Evolutionary conservation across 1,140 invertebrate species (phyloP).

Genomic region (Cylas formicarius): DNA sequence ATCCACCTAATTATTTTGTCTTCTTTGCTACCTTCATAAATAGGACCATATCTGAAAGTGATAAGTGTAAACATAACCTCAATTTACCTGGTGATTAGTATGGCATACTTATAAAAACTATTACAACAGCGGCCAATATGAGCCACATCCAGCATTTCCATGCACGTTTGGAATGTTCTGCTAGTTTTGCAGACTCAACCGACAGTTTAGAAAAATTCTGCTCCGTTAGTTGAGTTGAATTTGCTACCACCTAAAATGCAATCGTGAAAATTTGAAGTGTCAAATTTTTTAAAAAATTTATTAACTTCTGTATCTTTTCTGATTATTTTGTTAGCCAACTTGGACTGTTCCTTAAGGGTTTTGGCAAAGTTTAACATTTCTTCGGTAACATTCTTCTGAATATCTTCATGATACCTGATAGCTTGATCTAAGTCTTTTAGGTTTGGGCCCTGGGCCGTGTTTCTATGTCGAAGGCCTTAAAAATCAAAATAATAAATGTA

Average conservation of each 20-base stretch:
- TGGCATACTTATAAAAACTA: conserved; percentile 77
- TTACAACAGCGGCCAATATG: conserved; percentile 73
- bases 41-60: conserved; percentile 64
- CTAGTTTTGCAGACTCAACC: conserved; percentile 71
- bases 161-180: conserved; percentile 75
- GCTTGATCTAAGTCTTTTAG: conserved; percentile 70
- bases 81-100: conserved; percentile 11
- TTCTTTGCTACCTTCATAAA: conserved; percentile 74
- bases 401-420: conserved; percentile 75
- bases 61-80: background rate
- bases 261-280: conserved; percentile 11
- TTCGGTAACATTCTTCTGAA: conserved; percentile 87
- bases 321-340: conserved; percentile 77
- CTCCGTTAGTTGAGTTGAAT: conserved; percentile 71
- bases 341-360: conserved; percentile 82
- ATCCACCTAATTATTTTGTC: conserved; percentile 42
- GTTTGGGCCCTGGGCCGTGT: conserved; percentile 14
- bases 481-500: conserved; percentile 8
- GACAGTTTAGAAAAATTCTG: conserved; percentile 68
- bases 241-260: conserved; percentile 56
- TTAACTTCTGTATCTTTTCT: conserved; percentile 74
- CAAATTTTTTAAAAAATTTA: conserved; percentile 5
- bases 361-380: conserved; percentile 85
- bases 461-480: conserved; percentile 29
- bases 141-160: conserved; percentile 94